Percentiles rank a stretch among this genome's conserved stretches.
These are phyloP conservation scores for Dendroctonus valens DNA, from an alignment of 1,140 invertebrate genomes.

Conservation along the genomic window DNA sequence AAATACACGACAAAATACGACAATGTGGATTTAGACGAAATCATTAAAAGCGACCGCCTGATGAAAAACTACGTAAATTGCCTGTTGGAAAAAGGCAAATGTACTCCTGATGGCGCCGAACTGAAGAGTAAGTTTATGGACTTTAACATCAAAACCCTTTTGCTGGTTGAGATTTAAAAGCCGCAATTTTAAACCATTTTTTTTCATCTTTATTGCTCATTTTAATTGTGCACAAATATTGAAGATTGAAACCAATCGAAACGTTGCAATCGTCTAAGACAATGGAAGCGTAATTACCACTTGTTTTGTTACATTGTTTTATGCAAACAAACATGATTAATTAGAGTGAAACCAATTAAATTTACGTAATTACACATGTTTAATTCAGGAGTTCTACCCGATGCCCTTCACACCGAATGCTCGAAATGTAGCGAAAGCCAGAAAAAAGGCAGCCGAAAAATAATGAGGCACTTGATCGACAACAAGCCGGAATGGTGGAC, in stretches of 20 bases:
- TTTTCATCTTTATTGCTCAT: no score
- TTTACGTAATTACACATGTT: no score
- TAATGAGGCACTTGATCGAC: conserved; percentile 60
- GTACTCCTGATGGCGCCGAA: conserved; percentile 67
- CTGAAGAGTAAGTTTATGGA: conserved; percentile 60
- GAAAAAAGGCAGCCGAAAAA: conserved; percentile 61
- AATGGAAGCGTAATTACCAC: no score
- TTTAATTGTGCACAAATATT: no score
- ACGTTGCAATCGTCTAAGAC: no score
- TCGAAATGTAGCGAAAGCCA: conserved; percentile 66
- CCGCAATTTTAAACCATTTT: no score
- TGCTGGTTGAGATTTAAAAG: no score
- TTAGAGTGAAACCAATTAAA: no score
- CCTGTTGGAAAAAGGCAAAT: conserved; percentile 63
- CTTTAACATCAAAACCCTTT: no score
- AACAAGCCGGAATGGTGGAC: conserved; percentile 57
- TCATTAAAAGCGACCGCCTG: conserved; percentile 64
- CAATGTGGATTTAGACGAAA: conserved; percentile 66
- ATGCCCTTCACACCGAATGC: conserved; percentile 66
- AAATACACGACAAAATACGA: conserved; percentile 72
- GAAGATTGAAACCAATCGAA: no score
- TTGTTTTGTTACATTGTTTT: no score
- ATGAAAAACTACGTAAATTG: conserved; percentile 66
- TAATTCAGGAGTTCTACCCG: conserved; percentile 55
- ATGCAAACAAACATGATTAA: no score